Conservation (phyloP, 2,797 vertebrate genomes). For the Bradypodion ventrale region DNA sequence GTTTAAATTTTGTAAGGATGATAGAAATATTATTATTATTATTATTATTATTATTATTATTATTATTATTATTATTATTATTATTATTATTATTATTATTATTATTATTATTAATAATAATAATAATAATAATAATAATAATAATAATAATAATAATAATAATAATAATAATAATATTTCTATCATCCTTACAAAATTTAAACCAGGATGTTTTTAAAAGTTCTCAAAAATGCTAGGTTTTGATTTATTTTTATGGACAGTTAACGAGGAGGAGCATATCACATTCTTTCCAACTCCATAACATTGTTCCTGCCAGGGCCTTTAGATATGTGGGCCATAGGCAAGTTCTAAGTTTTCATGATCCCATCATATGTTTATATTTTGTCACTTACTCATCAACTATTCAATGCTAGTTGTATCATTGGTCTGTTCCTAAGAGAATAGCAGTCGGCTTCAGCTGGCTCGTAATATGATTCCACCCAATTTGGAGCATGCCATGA, state of each 20-base stretch:
- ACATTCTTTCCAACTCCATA: neutral
- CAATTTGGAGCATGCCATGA: neutral
- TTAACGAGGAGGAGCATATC: neutral
- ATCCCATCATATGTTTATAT: too few relatives aligned
- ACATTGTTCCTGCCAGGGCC: neutral
- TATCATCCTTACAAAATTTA: neutral
- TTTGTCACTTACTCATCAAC: neutral
- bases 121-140: too few relatives aligned
- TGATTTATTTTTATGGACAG: too few relatives aligned
- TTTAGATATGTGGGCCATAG: neutral
- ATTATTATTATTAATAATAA: too few relatives aligned
- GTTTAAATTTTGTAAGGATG: neutral
- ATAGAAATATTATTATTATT: too few relatives aligned
- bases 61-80: too few relatives aligned
- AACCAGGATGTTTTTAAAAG: neutral
- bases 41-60: too few relatives aligned
- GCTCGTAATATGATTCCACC: neutral
- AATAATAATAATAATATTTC: too few relatives aligned
- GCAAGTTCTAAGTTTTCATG: neutral
- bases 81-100: too few relatives aligned
- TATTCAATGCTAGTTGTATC: neutral
- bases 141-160: too few relatives aligned
- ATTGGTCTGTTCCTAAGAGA: neutral
- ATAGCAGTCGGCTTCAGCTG: neutral
- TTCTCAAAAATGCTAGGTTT: neutral